Evolutionary conservation across 2,113 vertebrate species (phyloP).

Genomic region (Muntiacus reevesi): DNA sequence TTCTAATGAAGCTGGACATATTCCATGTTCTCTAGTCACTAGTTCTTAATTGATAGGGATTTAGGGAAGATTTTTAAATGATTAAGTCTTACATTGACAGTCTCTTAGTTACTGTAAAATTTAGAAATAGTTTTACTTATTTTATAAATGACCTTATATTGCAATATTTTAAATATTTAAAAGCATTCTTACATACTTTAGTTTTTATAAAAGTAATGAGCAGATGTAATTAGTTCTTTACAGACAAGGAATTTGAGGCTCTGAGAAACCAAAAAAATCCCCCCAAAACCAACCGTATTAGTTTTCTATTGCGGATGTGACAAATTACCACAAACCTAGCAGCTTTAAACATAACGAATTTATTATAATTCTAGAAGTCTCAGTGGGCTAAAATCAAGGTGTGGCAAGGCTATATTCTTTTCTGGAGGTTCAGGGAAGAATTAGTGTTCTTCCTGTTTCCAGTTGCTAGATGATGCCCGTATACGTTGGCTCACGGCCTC

Average conservation of each 20-base stretch:
- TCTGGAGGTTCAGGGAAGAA: not conserved
- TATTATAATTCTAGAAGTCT: not conserved
- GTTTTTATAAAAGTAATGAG: not conserved
- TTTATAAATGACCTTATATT: not conserved
- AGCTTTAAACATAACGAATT: not conserved
- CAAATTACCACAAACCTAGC: not conserved
- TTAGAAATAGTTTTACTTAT: slow-evolving; percentile 15
- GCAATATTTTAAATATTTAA: not conserved
- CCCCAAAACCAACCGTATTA: not conserved
- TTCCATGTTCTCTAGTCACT: not conserved
- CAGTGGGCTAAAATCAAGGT: not conserved
- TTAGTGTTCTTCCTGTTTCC: not conserved
- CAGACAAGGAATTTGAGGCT: not conserved
- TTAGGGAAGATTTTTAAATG: not conserved
- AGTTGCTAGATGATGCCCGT: not conserved
- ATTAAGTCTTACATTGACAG: not conserved
- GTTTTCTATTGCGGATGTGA: not conserved
- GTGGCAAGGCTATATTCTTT: not conserved
- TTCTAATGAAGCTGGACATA: not conserved
- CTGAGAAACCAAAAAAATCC: not conserved
- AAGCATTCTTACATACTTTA: not conserved
- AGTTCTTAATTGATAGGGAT: not conserved
- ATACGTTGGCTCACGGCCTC: not conserved
- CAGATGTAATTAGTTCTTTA: not conserved
- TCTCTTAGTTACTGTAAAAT: not conserved